Evolutionary conservation across 2,888 invertebrate genomes (phyloP), one percentile per base, ranked within the genome.

Genomic region (Parnassius mnemosyne): DNA sequence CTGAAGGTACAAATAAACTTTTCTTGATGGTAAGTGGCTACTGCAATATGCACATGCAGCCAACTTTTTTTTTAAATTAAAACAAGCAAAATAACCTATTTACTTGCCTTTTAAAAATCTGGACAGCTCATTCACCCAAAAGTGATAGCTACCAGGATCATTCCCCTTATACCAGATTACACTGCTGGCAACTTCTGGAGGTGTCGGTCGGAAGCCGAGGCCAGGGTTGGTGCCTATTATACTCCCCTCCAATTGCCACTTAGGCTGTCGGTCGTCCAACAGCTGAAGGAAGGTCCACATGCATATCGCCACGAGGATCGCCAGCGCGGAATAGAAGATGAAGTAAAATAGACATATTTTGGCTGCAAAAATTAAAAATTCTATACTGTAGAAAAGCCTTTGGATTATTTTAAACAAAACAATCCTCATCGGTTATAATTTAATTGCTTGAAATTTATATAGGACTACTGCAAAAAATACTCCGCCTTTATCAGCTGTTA

Each of bases 201-300:
- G 97, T 93, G 96, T 94, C 9, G 99, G 99, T 69, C 99, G 93
- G 89, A 98, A 99, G 66, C 99, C 99, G 61, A 99, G 93, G 59
- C 98, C 99, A 69, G 99, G 99, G 92, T 98, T 98, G 71, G 96
- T 96, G 76, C 98, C 98, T 76, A 99, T 98, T 73, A 98, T 94
- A 65, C 98, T 97, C 63, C 93, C 85, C 44, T 96, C 95, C 66
- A 97, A 92, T 80, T 95, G 95, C 97, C 97, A 98, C 85, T 95
- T 96, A 10, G 98, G 99, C 79, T 95, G 94, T 72, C 96, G 93
- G n/a, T 95, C 94, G 84, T 98, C 97, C 76, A 98, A 87, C 1
- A 97, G 97, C 84, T 96, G 96, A 71, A 96, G 95, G 93, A 99
- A 99, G 65, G 96, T 96, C 94, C 97, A 96, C 94, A 98, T 95